These are phyloP conservation scores for Sinhomidia bicolor DNA, from an alignment of 2,888 invertebrate genomes.

Conservation along the genomic window DNA sequence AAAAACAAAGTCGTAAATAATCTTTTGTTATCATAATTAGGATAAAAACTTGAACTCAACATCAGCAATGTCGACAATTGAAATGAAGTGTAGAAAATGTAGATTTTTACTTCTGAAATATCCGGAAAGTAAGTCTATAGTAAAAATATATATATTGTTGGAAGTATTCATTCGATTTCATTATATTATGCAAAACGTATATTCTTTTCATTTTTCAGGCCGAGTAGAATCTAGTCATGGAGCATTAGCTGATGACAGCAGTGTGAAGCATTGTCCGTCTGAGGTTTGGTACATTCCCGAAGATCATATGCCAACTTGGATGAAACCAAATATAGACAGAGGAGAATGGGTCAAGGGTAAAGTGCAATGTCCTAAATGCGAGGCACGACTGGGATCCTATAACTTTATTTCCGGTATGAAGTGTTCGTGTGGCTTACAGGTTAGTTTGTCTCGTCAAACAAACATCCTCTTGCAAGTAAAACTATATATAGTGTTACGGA, in stretches of 20 bases:
- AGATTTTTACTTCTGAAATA: constrained; percentile 82
- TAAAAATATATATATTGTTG: too few relatives aligned
- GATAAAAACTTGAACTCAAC: too few relatives aligned
- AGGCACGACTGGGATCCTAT: constrained; percentile 86
- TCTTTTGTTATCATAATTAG: too few relatives aligned
- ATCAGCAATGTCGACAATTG: not conserved
- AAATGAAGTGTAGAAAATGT: constrained; percentile 83
- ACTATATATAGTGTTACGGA: too few relatives aligned
- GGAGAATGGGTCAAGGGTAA: constrained; percentile 87
- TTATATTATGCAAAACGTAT: too few relatives aligned
- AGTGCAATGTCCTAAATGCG: constrained; percentile 85
- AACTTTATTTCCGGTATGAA: constrained; percentile 86
- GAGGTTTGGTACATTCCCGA: constrained; percentile 84
- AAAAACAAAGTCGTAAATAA: too few relatives aligned
- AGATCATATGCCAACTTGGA: constrained; percentile 85
- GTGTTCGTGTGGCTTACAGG: constrained; percentile 84
- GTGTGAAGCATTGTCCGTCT: constrained; percentile 52
- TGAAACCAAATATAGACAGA: constrained; percentile 83
- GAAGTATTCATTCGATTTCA: constrained; percentile 46
- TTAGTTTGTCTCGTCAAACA: not conserved
- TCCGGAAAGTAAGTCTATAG: constrained; percentile 72
- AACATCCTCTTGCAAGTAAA: too few relatives aligned
- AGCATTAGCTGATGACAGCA: constrained; percentile 9
- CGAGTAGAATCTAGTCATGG: constrained; percentile 76
- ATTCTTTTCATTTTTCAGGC: constrained; percentile 58